Evolutionary conservation across 2,888 invertebrate genomes (phyloP), one percentile per base, ranked within the genome.

Genomic region (Drosophila barbarae): DNA sequence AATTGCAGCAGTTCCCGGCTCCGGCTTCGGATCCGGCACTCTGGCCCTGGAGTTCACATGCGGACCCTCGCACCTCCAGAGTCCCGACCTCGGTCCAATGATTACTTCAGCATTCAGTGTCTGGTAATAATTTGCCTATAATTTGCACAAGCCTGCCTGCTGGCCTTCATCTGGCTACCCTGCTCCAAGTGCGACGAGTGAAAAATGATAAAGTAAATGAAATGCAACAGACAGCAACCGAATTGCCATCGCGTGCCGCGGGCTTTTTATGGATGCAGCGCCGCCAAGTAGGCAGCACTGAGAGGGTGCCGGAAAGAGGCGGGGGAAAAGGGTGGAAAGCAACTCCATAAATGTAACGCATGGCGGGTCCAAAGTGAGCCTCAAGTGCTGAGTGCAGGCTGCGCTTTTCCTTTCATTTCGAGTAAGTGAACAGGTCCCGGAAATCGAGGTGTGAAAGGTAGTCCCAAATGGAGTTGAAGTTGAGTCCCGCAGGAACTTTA

Each of bases 111-210:
- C 76, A 74, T 77, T 78, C 75, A 77, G 73, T 67, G 52, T 56
- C 63, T 65, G 72, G 69, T 78, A 81, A 79, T 79, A 79, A 79
- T 79, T 81, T 79, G 79, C 78, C 81, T 72, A 81, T 81, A 79
- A 78, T 79, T 77, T 75, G 75, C 73, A 42, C 60, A 28, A 47
- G 46, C 49, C 41, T 23, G 26, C 26, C 26, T 26, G 26, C 26
- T 26, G 26, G 26, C 39, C 42, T 39, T 30, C 21, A 32, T 8
- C 30, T 10, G 36, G 26, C 26, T 53, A n/a, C 39, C 28, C 39
- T 21, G 18, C 12, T 21, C 39, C 41, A 8, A 41, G 41, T 65
- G 54, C 34, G 21, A 34, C 21, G 55, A 68, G 65, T 74, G 76
- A 71, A 60, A 78, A 81, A 77, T 76, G 75, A 77, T 75, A 68